These are phyloP conservation scores for Crotalus helleri DNA, from an alignment of 2,113 vertebrate species.

Conservation along the genomic window DNA sequence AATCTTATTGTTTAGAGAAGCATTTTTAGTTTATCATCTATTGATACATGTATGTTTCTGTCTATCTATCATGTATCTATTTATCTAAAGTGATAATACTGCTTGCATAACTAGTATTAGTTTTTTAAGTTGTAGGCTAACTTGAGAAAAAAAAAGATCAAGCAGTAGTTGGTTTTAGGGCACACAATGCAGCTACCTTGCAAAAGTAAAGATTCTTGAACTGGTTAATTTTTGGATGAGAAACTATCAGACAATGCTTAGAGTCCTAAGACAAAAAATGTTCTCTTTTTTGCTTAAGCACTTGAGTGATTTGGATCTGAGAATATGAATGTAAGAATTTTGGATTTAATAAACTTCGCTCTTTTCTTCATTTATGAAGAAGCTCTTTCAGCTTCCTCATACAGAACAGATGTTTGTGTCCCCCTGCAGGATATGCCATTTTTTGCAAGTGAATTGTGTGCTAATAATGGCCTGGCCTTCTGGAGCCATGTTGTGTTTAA, in stretches of 20 bases:
- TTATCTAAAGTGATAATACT: background rate
- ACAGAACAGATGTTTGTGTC: background rate
- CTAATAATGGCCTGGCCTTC: constrained; percentile 18
- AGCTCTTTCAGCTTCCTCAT: constrained; percentile 24
- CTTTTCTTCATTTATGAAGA: background rate
- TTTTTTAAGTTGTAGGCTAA: background rate
- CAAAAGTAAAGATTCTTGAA: background rate
- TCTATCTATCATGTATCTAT: background rate
- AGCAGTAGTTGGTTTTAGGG: background rate
- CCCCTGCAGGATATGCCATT: constrained; percentile 8
- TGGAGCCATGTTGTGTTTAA: background rate
- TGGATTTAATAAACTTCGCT: background rate
- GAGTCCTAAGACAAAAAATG: background rate
- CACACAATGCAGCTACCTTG: background rate
- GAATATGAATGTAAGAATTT: background rate
- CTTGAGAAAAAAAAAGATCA: background rate
- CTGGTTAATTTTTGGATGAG: background rate
- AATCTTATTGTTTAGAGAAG: background rate
- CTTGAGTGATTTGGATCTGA: background rate
- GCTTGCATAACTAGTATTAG: background rate
- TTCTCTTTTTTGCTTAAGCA: background rate
- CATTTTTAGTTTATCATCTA: background rate
- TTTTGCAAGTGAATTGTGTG: background rate
- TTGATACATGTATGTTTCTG: background rate
- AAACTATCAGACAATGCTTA: background rate